Evolutionary conservation across 2,113 vertebrate genomes (phyloP), one percentile per base, ranked within the genome.

Genomic region (Erinaceus europaeus): DNA sequence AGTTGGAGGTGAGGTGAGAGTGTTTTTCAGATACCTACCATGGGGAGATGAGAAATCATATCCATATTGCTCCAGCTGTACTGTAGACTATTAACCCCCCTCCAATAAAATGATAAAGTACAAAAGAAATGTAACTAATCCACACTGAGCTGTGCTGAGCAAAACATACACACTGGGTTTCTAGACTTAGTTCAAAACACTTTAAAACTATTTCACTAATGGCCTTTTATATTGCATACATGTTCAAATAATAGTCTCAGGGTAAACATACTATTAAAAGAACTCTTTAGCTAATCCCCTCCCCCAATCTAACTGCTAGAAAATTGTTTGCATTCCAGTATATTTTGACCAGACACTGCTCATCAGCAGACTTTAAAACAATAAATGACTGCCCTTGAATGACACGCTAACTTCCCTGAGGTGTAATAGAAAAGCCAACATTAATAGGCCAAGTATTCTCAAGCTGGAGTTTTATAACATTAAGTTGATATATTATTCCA

Each of bases 181-280:
- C 61, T 61, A 95, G 65, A 46, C 53, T 71, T 84, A 50, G 14
- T 78, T 68, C 53, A 29, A 34, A 59, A 50, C 65, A 65, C n/a
- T 4, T 7, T 86, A 53, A 88, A 86, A 25, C n/a, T 55, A 77
- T 29, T 65, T 62, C 9, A 38, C 6, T 71, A 36, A 38, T 65
- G 29, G 32, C 40, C 76, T 86, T 61, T 86, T 52, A 17, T 15
- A 52, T 42, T 36, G 23, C 74, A 40, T 59, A n/a, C 15, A 4
- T 69, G 23, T 75, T 87, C 18, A 90, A 55, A 40, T 84, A 38
- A 23, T 65, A 61, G 67, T 72, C 59, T 59, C n/a, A n/a, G 21
- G 4, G 9, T 62, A 62, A n/a, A n/a, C 29, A 57, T 57, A 57
- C 25, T 7, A 57, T 23, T 57, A 57, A 57, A 11, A 27, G 55